A percentile compares a stretch with the other conserved stretches of the same genome.
Conservation (phyloP, 2,888 invertebrate species). For the Muscina levida region DNA sequence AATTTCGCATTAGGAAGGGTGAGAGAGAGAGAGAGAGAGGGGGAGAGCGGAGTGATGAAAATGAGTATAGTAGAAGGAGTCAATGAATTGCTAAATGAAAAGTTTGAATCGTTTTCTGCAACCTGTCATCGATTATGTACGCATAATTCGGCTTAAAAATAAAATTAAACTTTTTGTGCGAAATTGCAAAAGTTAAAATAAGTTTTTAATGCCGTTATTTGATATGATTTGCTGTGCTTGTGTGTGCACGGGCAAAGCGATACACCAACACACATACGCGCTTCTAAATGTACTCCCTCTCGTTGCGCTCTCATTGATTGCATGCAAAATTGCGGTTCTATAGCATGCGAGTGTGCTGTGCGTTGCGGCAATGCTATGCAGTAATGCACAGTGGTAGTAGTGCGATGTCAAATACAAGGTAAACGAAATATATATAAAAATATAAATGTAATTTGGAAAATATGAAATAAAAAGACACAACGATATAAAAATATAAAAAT, state of each 20-base stretch:
- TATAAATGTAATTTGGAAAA: too few species aligned
- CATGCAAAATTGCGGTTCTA: background rate
- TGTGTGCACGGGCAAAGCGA: slow-evolving; percentile 1
- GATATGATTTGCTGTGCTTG: slow-evolving; percentile 30
- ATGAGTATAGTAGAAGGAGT: too few species aligned
- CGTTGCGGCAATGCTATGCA: background rate
- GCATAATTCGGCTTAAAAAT: slow-evolving; percentile 37
- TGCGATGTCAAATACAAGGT: background rate
- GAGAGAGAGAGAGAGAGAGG: background rate
- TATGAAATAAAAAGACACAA: too few species aligned
- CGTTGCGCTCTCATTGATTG: too few species aligned
- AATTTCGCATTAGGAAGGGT: background rate
- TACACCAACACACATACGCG: background rate
- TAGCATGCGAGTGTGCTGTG: slow-evolving; percentile 1
- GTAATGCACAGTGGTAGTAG: background rate
- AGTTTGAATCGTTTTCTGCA: slow-evolving; percentile 44
- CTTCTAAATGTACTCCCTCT: too few species aligned
- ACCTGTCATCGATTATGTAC: slow-evolving; percentile 45
- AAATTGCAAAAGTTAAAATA: slow-evolving; percentile 36
- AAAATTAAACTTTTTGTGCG: slow-evolving; percentile 32
- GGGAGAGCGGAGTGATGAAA: background rate
- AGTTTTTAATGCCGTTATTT: slow-evolving; percentile 35
- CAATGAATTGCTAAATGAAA: slow-evolving; percentile 8
- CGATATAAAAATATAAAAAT: too few species aligned
- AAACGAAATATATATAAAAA: too few species aligned